These are phyloP conservation scores for Capitella teleta DNA, from an alignment of 1,140 invertebrate species.

Conservation along the genomic window DNA sequence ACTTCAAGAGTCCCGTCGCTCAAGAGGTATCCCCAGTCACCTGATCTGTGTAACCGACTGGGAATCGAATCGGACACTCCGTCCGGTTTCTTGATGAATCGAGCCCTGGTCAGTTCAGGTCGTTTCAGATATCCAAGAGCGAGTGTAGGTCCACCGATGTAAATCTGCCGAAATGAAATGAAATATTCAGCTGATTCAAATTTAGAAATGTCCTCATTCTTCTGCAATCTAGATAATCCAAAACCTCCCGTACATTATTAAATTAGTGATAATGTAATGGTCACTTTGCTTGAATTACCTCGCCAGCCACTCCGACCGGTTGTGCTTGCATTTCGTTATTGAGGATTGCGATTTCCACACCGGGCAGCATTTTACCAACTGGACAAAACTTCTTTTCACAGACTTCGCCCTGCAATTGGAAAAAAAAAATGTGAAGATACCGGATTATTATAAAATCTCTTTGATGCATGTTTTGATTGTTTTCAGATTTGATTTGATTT, in stretches of 20 bases:
- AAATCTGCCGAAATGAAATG: conserved; percentile 33
- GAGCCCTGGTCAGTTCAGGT: conserved; percentile 41
- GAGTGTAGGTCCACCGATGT: conserved; percentile 45
- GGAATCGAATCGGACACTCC: conserved; percentile 15
- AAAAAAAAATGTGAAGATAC: no score
- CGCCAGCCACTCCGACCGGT: conserved; percentile 46
- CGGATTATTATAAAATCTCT: no score
- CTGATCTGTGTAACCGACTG: conserved; percentile 41
- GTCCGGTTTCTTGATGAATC: conserved; percentile 37
- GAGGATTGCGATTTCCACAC: conserved; percentile 42
- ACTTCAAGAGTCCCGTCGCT: conserved; percentile 45
- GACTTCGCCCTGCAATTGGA: conserved; percentile 25
- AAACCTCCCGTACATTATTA: no score
- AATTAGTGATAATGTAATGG: no score
- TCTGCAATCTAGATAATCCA: no score
- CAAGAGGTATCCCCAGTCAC: conserved; percentile 46
- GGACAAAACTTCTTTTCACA: conserved; percentile 39
- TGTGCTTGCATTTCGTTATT: conserved; percentile 39
- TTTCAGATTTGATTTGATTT: no score
- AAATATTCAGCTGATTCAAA: no score
- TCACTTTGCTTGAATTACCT: no score
- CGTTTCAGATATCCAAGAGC: conserved; percentile 46
- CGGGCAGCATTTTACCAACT: conserved; percentile 42
- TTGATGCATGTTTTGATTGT: no score
- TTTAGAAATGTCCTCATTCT: no score